A percentile compares a stretch with the other conserved stretches of the same genome.
Evolutionary conservation across 1,140 invertebrate genomes (phyloP).

Genomic region (Pentalonia nigronervosa): DNA sequence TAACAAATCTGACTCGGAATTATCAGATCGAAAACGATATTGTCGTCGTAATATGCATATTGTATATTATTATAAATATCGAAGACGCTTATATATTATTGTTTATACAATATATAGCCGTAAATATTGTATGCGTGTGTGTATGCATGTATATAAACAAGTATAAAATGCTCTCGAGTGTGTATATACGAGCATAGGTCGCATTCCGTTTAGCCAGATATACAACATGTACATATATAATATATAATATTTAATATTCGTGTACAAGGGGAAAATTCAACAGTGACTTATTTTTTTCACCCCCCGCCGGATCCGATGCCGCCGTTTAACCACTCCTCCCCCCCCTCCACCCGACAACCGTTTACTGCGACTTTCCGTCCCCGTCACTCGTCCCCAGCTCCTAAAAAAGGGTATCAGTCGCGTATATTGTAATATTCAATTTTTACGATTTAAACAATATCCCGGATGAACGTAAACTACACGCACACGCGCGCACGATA

Average conservation of each 20-base stretch:
- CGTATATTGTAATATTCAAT: constrained; percentile 7
- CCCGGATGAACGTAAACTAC: neutral
- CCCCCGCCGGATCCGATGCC: neutral
- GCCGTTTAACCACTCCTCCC: neutral
- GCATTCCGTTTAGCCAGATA: neutral
- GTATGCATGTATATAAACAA: neutral
- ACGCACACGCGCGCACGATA: neutral
- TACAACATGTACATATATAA: neutral
- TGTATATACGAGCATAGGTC: neutral
- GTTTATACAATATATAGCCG: neutral
- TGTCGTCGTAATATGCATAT: neutral
- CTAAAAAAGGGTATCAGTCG: neutral
- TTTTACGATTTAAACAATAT: constrained; percentile 33
- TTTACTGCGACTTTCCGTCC: neutral
- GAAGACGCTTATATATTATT: neutral
- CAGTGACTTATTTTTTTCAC: neutral
- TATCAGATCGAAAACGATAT: neutral
- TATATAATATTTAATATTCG: neutral
- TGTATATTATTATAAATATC: neutral
- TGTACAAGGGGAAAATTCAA: neutral
- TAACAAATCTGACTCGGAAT: neutral
- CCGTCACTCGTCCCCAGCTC: too few relatives aligned
- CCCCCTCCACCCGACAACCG: neutral
- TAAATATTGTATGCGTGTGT: neutral
- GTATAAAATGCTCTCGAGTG: neutral